Percentiles rank a stretch among this genome's conserved stretches.
These are phyloP conservation scores for Lateolabrax maculatus DNA, from an alignment of 2,797 vertebrate genomes.

Conservation along the genomic window DNA sequence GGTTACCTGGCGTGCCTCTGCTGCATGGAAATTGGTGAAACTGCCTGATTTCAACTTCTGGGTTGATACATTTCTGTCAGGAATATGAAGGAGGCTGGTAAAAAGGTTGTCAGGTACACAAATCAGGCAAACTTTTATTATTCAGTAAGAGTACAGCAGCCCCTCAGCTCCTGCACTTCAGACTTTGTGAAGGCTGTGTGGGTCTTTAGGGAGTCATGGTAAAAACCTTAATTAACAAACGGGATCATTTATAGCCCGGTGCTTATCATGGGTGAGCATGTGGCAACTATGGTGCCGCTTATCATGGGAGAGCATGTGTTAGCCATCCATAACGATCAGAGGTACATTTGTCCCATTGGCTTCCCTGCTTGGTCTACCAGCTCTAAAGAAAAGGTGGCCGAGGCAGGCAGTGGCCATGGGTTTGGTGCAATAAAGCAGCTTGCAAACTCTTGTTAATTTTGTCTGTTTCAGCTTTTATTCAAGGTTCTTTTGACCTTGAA, in stretches of 20 bases:
- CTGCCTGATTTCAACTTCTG: constrained; percentile 29
- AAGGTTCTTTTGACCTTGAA: constrained; percentile 33
- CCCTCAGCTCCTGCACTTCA: constrained; percentile 14
- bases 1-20: constrained; percentile 25
- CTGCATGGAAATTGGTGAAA: constrained; percentile 37
- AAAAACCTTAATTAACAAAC: constrained; percentile 66
- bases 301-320: constrained; percentile 55
- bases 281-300: constrained; percentile 48
- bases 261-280: constrained; percentile 64
- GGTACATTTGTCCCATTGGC: constrained; percentile 41
- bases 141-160: constrained; percentile 31
- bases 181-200: constrained; percentile 22
- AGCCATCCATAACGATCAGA: constrained; percentile 56
- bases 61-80: constrained; percentile 35
- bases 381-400: constrained; percentile 2
- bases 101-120: constrained; percentile 31
- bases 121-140: constrained; percentile 29
- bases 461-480: constrained; percentile 31
- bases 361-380: constrained; percentile 26
- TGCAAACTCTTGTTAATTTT: constrained; percentile 31
- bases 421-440: constrained; percentile 29
- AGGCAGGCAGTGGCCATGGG: constrained; percentile 20
- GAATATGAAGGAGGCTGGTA: constrained; percentile 28
- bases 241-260: constrained; percentile 57
- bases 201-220: constrained; percentile 41